Percentiles rank a stretch among this genome's conserved stretches.
phyloP scores from a whole-genome alignment of 2,888 invertebrate genomes.

The Julus scandinavius region DNA sequence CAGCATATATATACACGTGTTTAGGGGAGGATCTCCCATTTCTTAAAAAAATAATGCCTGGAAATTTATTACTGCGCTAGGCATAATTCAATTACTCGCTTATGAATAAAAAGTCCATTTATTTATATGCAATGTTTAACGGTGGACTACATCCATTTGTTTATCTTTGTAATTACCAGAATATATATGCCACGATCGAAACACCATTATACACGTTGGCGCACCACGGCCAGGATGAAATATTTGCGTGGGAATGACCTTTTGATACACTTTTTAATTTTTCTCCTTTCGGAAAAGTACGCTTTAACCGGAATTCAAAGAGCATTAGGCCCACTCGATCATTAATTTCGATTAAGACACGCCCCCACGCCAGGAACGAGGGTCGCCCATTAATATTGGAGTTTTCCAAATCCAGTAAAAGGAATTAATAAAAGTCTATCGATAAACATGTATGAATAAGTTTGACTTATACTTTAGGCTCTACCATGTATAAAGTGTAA shows the following conservation, averaged over 20 bases:
- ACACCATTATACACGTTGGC: not conserved
- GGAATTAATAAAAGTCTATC: no score
- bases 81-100: constrained; percentile 43
- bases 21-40: not conserved
- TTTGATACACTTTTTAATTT: constrained; percentile 38
- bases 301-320: not conserved
- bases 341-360: not conserved
- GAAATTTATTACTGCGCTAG: not conserved
- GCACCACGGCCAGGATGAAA: not conserved
- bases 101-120: constrained; percentile 41
- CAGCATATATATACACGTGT: constrained; percentile 1
- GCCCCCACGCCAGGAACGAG: not conserved
- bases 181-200: not conserved
- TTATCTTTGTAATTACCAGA: not conserved
- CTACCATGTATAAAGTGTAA: no score
- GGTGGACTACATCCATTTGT: constrained; percentile 40
- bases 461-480: no score
- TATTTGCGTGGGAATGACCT: constrained; percentile 39
- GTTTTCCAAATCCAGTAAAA: not conserved
- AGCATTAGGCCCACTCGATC: not conserved
- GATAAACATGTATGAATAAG: no score
- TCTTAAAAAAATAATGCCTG: not conserved
- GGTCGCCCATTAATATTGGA: not conserved
- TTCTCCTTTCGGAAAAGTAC: not conserved
- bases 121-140: not conserved